Conservation (phyloP, 1,140 invertebrate species). For the Halyomorpha halys region DNA sequence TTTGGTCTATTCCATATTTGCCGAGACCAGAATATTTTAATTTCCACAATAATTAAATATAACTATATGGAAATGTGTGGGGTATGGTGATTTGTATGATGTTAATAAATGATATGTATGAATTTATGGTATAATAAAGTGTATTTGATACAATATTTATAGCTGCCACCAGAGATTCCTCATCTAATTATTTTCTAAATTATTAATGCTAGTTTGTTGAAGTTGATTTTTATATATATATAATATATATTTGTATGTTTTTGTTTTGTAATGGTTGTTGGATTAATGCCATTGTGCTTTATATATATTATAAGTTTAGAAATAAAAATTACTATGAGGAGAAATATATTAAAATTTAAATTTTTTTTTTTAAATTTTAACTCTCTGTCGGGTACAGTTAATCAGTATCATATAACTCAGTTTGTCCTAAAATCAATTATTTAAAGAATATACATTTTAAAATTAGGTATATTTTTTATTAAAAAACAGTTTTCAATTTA, state of each 20-base stretch:
- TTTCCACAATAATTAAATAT: background rate
- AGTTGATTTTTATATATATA: too few species aligned
- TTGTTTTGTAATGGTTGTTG: slow-evolving; percentile 10
- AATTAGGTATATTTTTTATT: too few species aligned
- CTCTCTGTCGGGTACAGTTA: too few species aligned
- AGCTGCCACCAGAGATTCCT: slow-evolving; percentile 8
- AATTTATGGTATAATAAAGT: background rate
- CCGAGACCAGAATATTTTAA: background rate
- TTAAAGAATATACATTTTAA: too few species aligned
- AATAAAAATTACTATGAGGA: too few species aligned
- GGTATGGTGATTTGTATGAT: background rate
- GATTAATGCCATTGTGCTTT: slow-evolving; percentile 7
- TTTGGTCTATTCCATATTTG: background rate
- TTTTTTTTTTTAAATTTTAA: too few species aligned
- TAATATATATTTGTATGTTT: slow-evolving; percentile 2
- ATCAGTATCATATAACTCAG: too few species aligned
- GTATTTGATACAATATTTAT: slow-evolving; percentile 12
- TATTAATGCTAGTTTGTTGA: slow-evolving; percentile 8
- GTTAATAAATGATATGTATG: background rate
- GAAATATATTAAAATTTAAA: too few species aligned
- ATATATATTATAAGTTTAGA: background rate
- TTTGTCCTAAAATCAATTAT: too few species aligned
- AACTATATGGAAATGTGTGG: slow-evolving; percentile 8
- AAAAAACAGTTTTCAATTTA: too few species aligned
- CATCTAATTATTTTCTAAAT: slow-evolving; percentile 10